Evolutionary conservation across 1,140 invertebrate species (phyloP), one percentile per base, ranked within the genome.

Genomic region (Atta texana): DNA sequence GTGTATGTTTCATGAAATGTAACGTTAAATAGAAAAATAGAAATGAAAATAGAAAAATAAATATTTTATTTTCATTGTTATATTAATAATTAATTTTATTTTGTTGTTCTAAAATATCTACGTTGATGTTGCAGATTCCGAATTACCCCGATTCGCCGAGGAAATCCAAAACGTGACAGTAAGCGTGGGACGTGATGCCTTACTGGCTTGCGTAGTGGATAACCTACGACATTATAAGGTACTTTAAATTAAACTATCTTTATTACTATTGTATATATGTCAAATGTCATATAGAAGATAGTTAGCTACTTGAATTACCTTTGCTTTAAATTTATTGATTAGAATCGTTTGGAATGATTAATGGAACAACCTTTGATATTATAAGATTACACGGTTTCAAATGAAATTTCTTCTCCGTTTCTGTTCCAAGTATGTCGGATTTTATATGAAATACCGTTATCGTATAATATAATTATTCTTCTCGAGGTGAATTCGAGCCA

Each of bases 131-230:
- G 4, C 90, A 91, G 90, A 88, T 21, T 28, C 64, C 16, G 87
- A 87, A 7, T 34, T 97, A 89, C 98, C 98, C 10, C 96, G 96
- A 89, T 98, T 99, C 94, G 97, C 98, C 78, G 98, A 98, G 90
- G 97, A 98, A 31, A 98, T 99, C 91, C 97, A 98, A 44, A 99
- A 99, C 95, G 97, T 99, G 53, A 99, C 98, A 7, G 98, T 99
- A 7, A 98, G 98, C 31, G 97, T 98, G 16, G 98, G 98, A 12
- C 96, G 98, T 69, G 98, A 98, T 93, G 98, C 98, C 16, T 95
- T 98, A 2, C 96, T 99, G 51, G 98, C 98, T n/a, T 99, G 98
- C 93, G 98, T 99, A 78, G 98, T 99, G 34, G 98, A 99, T 94
- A 98, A 98, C 95, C 96, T 99, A 39, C 97, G 97, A 90, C 97